Conservation (phyloP, 2,888 invertebrate species). For the Chaitophorus viminalis region DNA sequence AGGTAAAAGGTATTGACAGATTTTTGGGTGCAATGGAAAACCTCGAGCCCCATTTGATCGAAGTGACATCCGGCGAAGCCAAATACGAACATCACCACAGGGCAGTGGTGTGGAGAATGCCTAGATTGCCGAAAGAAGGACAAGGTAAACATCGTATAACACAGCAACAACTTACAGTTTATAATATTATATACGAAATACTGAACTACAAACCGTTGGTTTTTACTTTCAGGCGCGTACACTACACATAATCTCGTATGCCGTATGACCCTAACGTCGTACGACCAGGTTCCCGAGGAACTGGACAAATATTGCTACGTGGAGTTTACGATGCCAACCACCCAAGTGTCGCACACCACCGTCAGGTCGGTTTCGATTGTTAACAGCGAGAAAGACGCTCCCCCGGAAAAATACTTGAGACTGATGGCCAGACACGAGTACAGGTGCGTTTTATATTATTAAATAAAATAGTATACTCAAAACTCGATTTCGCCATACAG, state of each 20-base stretch:
- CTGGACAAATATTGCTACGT: conserved; percentile 89
- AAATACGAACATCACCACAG: conserved; percentile 99
- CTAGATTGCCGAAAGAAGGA: conserved; percentile 96
- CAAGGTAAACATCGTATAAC: conserved; percentile 76
- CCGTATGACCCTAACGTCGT: conserved; percentile 93
- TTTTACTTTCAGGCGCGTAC: conserved; percentile 83
- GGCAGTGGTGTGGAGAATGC: conserved; percentile 98
- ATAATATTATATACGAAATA: no score
- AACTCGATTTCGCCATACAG: no score
- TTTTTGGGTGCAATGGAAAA: conserved; percentile 92
- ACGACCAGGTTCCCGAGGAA: conserved; percentile 95
- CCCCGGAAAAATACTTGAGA: conserved; percentile 98
- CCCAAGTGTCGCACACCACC: conserved; percentile 92
- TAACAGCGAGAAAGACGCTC: conserved; percentile 84
- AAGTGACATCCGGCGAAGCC: conserved; percentile 95
- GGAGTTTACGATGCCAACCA: conserved; percentile 98
- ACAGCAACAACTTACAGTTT: no score
- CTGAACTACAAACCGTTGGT: not conserved
- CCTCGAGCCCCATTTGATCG: conserved; percentile 90
- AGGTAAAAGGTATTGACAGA: conserved; percentile 91
- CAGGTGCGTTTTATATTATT: conserved; percentile 71
- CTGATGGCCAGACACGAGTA: conserved; percentile 97
- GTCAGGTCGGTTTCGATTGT: conserved; percentile 92
- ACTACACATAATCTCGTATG: conserved; percentile 96
- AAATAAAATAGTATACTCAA: no score